A percentile compares a stretch with the other conserved stretches of the same genome.
These are phyloP conservation scores for Drosophila villosipedis DNA, from an alignment of 2,888 invertebrate species.

Conservation along the genomic window DNA sequence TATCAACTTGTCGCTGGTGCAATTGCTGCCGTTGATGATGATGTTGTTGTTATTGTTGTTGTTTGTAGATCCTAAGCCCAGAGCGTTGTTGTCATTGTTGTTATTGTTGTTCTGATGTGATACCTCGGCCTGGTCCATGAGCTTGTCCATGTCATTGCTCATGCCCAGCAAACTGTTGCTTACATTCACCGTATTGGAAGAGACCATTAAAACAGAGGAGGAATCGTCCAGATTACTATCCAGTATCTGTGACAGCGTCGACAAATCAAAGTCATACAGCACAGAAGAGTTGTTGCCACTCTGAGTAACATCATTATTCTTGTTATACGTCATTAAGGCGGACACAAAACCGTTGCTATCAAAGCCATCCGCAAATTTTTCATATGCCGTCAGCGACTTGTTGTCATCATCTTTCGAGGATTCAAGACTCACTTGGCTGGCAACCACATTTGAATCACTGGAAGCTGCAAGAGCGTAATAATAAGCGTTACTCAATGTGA, in stretches of 20 bases:
- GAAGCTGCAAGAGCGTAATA: slow-evolving; percentile 35
- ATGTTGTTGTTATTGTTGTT: slow-evolving; percentile 56
- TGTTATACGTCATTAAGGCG: slow-evolving; percentile 74
- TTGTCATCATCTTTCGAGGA: slow-evolving; percentile 78
- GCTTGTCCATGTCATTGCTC: slow-evolving; percentile 75
- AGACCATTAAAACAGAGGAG: slow-evolving; percentile 53
- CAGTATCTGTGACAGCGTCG: slow-evolving; percentile 68
- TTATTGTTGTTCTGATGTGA: slow-evolving; percentile 67
- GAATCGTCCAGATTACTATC: slow-evolving; percentile 69
- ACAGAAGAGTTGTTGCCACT: slow-evolving; percentile 68
- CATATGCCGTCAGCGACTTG: slow-evolving; percentile 76
- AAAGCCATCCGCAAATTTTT: slow-evolving; percentile 83
- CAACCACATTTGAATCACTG: slow-evolving; percentile 61
- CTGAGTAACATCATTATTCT: slow-evolving; percentile 64
- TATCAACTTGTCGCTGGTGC: slow-evolving; percentile 61
- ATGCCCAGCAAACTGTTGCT: slow-evolving; percentile 61
- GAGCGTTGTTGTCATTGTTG: slow-evolving; percentile 36
- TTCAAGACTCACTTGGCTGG: slow-evolving; percentile 65
- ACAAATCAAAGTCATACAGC: slow-evolving; percentile 74
- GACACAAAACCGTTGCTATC: slow-evolving; percentile 83
- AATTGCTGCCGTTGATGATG: slow-evolving; percentile 62
- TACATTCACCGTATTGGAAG: slow-evolving; percentile 69
- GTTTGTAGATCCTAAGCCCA: slow-evolving; percentile 47
- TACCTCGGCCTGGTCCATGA: slow-evolving; percentile 66
- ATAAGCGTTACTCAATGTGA: not conserved